Conservation (phyloP, 2,113 vertebrate species). For the Equus przewalskii region DNA sequence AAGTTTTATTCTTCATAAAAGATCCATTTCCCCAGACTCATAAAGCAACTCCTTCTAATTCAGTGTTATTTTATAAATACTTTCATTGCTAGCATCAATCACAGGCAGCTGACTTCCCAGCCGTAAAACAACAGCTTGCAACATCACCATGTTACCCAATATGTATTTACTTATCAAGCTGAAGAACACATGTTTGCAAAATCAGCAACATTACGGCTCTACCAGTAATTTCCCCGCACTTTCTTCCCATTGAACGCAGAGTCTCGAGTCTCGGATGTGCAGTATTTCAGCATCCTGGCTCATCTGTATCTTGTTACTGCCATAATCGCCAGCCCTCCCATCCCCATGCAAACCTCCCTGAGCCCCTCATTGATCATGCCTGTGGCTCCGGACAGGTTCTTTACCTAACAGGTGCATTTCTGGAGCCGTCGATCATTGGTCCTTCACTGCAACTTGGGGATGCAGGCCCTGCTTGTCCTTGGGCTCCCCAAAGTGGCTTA, state of each 20-base stretch:
- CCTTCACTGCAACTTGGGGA: not conserved
- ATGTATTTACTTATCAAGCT: constrained; percentile 82
- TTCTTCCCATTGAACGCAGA: not conserved
- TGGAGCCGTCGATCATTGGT: not conserved
- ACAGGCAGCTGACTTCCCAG: constrained; percentile 84
- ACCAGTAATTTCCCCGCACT: not conserved
- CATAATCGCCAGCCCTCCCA: not conserved
- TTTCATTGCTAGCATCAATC: constrained; percentile 86
- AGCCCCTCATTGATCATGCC: not conserved
- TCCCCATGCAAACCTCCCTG: not conserved
- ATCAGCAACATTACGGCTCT: constrained; percentile 76
- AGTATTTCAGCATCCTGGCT: not conserved
- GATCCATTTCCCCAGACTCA: constrained; percentile 86
- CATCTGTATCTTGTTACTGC: constrained; percentile 3
- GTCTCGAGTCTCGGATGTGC: accelerated
- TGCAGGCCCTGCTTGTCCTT: not conserved
- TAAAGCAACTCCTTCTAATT: constrained; percentile 87
- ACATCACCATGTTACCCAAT: constrained; percentile 83
- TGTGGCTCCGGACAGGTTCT: not conserved
- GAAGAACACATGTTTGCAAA: constrained; percentile 81
- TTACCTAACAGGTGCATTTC: constrained; percentile 20
- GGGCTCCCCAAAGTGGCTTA: not conserved
- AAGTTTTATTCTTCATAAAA: constrained; percentile 90
- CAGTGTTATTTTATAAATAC: constrained; percentile 87
- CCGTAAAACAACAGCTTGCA: constrained; percentile 87